These are phyloP conservation scores for Julus scanicus DNA, from an alignment of 2,888 invertebrate genomes.

Conservation along the genomic window DNA sequence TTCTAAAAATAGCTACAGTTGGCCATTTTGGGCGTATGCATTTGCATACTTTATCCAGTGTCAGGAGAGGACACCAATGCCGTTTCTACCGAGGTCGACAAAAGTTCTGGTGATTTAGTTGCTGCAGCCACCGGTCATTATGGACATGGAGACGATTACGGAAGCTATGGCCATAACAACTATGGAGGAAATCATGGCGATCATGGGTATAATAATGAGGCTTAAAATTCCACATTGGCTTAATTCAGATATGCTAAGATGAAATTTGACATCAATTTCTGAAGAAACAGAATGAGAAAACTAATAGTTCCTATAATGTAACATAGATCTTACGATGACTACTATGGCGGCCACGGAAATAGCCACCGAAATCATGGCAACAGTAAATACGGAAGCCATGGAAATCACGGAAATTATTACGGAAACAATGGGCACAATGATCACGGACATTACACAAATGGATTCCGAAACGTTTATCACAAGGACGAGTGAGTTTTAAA, in stretches of 20 bases:
- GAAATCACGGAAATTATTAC: background rate
- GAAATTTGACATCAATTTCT: background rate
- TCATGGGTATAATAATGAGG: conserved; percentile 62
- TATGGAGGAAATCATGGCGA: conserved; percentile 69
- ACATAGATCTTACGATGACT: background rate
- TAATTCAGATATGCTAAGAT: background rate
- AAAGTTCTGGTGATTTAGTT: conserved; percentile 45
- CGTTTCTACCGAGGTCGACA: background rate
- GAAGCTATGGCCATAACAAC: conserved; percentile 59
- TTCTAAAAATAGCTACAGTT: background rate
- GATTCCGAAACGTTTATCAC: background rate
- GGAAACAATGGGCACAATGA: background rate
- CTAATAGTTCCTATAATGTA: background rate
- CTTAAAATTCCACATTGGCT: background rate
- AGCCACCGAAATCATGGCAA: background rate
- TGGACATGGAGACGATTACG: conserved; percentile 32
- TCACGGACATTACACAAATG: background rate
- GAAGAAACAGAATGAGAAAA: background rate
- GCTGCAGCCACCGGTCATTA: conserved; percentile 50
- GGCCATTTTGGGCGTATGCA: background rate
- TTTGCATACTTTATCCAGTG: conserved; percentile 7
- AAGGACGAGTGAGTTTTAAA: background rate
- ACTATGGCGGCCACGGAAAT: background rate
- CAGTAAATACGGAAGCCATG: background rate
- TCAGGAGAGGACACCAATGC: background rate